Evolutionary conservation across 2,888 invertebrate genomes (phyloP).

Genomic region (Torymus tubicola): DNA sequence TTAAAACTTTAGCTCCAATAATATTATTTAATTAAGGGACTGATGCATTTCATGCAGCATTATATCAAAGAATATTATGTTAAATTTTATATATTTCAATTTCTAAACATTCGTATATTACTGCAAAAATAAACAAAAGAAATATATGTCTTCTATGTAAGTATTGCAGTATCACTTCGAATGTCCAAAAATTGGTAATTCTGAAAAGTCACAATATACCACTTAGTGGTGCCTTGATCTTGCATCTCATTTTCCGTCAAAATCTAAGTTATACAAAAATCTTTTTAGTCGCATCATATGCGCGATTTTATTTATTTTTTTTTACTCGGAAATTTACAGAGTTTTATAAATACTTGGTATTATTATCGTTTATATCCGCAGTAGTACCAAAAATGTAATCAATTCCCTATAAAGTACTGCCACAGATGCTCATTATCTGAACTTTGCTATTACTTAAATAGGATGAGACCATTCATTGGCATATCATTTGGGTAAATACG

Average conservation of each 20-base stretch:
- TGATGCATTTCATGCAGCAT: constrained; percentile 54
- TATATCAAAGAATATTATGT: constrained; percentile 21
- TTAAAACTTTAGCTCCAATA: constrained; percentile 28
- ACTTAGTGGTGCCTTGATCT: constrained; percentile 64
- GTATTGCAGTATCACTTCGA: constrained; percentile 7
- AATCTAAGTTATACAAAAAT: constrained; percentile 61
- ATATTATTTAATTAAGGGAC: constrained; percentile 22
- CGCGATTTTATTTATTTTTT: constrained; percentile 61
- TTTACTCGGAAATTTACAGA: constrained; percentile 30
- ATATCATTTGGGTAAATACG: constrained; percentile 35
- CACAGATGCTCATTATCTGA: constrained; percentile 66
- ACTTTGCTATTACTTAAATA: constrained; percentile 63
- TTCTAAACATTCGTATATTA: constrained; percentile 22
- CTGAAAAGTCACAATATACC: constrained; percentile 59
- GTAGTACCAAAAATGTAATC: constrained; percentile 58
- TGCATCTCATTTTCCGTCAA: constrained; percentile 27
- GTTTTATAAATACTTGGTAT: constrained; percentile 54
- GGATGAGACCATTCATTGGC: constrained; percentile 49
- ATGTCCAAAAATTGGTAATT: constrained; percentile 18
- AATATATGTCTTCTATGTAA: not conserved
- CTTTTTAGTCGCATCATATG: constrained; percentile 68
- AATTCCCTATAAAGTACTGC: constrained; percentile 64
- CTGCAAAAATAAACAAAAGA: not conserved
- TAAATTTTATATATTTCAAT: constrained; percentile 11
- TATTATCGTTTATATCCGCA: constrained; percentile 21